Base-by-base conservation (phyloP, 2,888 invertebrate species). In the Megastigmus dorsalis region DNA sequence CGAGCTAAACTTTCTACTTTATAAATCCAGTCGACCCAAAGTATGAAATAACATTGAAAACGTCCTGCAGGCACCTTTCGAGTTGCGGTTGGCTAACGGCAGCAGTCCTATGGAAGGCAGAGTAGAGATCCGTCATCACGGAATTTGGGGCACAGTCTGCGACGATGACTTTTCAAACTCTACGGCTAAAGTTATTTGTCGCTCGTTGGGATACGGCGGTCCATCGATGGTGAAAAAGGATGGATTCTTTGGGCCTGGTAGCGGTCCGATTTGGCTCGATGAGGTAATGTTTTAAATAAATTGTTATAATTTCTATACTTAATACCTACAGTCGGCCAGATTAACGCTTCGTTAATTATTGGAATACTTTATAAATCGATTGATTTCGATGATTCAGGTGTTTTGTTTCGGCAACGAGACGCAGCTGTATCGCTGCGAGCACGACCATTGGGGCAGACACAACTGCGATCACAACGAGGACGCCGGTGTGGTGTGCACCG, bases 131-230 rank as follows among this genome's bases (percentile, higher is more conserved):
- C 90, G 90, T 74, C 91, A 92, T 78, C 91, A 91, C 77, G 93
- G 92, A 1, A 89, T 92, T 18, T 94, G 94, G 93, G 95, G 95
- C 10, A 93, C 94, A 0, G 89, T 95, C 13, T 95, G 95, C 84
- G 94, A 95, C 81, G 95, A 95, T 82, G 92, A 93, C 80, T 95
- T 95, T 82, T 91, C 92, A 57, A 88, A 90, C 18, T 89, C 89
- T 52, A 92, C 93, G 26, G 95, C 94, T 0, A 89, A 90, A 79
- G 92, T 93, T 0, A 89, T 91, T 20, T 93, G 93, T 79, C 89
- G 89, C 71, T 88, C 89, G 1, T 82, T 92, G 67, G 92, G 92
- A 4, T 91, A 88, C 77, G 88, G 88, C 54, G 92, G 92, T 3
- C 80, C 81, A 20, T 89, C 91, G 13, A 84, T 88, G 13, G 89